Evolutionary conservation across 2,797 vertebrate species (phyloP).

Genomic region (Poecilia velifera): DNA sequence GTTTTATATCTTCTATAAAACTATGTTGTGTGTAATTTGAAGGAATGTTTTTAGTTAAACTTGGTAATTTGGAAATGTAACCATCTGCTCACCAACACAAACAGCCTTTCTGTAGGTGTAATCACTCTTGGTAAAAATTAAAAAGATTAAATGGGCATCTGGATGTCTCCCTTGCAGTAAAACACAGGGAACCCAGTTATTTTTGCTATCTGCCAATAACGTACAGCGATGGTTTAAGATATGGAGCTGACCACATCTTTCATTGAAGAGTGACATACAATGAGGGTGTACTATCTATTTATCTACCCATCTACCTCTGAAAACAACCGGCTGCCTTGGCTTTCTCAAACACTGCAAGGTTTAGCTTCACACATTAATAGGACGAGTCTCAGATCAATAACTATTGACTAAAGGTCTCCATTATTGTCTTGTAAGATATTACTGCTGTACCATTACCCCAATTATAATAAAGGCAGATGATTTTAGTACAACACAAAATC

Average conservation of each 20-base stretch:
- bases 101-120: background rate
- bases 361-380: slow-evolving; percentile 67
- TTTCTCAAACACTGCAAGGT: slow-evolving; percentile 36
- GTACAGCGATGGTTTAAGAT: background rate
- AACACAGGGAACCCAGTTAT: background rate
- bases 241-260: background rate
- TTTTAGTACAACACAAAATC: slow-evolving; percentile 40
- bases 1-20: background rate
- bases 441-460: slow-evolving; percentile 74
- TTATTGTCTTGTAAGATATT: slow-evolving; percentile 81
- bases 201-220: background rate
- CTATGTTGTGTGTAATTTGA: background rate
- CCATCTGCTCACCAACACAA: background rate
- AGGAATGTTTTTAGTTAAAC: background rate
- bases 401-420: slow-evolving; percentile 66
- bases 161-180: background rate
- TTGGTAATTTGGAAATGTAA: background rate
- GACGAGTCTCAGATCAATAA: slow-evolving; percentile 71
- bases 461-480: slow-evolving; percentile 65
- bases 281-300: background rate
- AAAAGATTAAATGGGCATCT: background rate
- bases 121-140: background rate
- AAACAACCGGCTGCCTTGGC: slow-evolving; percentile 21
- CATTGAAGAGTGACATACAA: background rate
- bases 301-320: background rate